Evolutionary conservation across 2,113 vertebrate species (phyloP), one percentile per base, ranked within the genome.

Genomic region (Crocuta crocuta): DNA sequence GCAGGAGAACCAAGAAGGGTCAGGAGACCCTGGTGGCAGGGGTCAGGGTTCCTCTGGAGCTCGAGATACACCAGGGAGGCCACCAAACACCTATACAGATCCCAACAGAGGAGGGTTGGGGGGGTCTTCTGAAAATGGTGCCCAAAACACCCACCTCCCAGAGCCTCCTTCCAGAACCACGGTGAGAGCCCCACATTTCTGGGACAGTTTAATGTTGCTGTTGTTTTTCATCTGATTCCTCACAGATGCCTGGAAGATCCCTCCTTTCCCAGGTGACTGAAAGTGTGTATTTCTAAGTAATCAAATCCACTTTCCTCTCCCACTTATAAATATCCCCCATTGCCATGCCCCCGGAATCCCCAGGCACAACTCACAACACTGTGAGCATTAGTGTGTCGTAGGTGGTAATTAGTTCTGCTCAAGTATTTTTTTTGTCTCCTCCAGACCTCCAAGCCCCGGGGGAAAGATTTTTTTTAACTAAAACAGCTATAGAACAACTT

Each of bases 31-130:
- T 33, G 4, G 19, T 12, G 76, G 43, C 15, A 82, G 68, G 8
- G 26, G 84, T 13, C 16, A 61, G 24, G 5, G 10, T 11, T 12
- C 7, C 12, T 21, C n/a, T 45, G 15, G 45, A 61, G 21, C 6
- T 6, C 28, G 26, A 24, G 35, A 43, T 35, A 2, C 7, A 61
- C 21, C 63, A 43, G 1, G 5, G 17, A 76, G 10, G 17, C 3
- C 3, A 10, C 21, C 45, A 9, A 23, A 53, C 0, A 4, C 0
- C 16, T 7, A 2, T 21, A 50, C 43, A 9, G 53, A 5, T 10
- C 35, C 58, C 15, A 21, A 21, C 23, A 1, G 13, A 2, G 1
- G 10, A 58, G 53, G 53, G 23, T 8, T 50, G 53, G 53, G 2
- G 2, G 4, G 23, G 5, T 7, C 23, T 8, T n/a, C 50, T 35